These are phyloP conservation scores for Megatriorchis doriae DNA, from an alignment of 2,113 vertebrate species.

Conservation along the genomic window DNA sequence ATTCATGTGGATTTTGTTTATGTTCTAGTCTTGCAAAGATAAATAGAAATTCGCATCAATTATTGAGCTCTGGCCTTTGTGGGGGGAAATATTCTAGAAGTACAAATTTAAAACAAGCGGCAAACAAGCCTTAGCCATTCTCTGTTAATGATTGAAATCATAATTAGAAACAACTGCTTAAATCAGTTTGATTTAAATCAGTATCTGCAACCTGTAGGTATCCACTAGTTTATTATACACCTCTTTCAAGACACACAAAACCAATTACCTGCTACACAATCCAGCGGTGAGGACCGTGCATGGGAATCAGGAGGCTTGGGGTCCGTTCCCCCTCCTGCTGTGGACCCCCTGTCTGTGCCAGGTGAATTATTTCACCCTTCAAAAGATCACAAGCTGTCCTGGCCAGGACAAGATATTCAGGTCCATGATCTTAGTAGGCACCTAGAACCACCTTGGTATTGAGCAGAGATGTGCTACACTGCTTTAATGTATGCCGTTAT, in stretches of 20 bases:
- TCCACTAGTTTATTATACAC: not conserved
- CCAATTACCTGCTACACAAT: not conserved
- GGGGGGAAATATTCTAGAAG: not conserved
- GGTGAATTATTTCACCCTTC: not conserved
- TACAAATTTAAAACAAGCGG: not conserved
- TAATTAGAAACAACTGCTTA: not conserved
- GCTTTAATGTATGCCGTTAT: fast-evolving
- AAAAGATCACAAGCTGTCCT: not conserved
- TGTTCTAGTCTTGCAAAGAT: not conserved
- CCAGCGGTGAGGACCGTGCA: fast-evolving
- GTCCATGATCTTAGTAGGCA: fast-evolving
- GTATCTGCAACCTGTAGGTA: not conserved
- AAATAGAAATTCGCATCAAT: not conserved
- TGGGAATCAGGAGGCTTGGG: not conserved
- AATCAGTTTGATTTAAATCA: not conserved
- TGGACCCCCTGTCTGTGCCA: not conserved
- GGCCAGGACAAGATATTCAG: not conserved
- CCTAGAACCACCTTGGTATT: not conserved
- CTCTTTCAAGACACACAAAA: not conserved
- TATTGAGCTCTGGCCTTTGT: not conserved
- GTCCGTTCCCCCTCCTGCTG: not conserved
- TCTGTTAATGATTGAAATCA: not conserved
- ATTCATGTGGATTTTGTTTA: not conserved
- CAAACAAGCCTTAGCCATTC: not conserved
- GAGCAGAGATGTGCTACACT: not conserved